These are phyloP conservation scores for Ceyx cyanopectus DNA, from an alignment of 2,113 vertebrate species.

Conservation along the genomic window DNA sequence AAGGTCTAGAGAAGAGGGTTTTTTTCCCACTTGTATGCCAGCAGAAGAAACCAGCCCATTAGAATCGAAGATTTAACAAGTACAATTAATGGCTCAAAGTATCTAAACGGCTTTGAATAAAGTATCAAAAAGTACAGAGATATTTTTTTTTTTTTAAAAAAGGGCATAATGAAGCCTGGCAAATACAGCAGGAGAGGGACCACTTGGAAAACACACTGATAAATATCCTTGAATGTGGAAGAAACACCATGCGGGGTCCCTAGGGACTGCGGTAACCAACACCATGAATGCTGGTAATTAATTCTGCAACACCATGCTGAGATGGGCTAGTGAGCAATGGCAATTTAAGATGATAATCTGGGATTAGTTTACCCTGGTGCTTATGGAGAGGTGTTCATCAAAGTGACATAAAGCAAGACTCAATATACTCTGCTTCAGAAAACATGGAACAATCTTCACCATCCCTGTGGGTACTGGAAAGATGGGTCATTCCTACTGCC, in stretches of 20 bases:
- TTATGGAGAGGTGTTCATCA: constrained; percentile 31
- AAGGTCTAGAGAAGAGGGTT: not conserved
- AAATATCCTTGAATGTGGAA: not conserved
- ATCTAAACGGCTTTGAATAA: constrained; percentile 15
- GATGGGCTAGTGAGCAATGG: not conserved
- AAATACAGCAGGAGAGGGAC: constrained; percentile 39
- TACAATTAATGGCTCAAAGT: constrained; percentile 12
- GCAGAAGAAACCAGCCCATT: not conserved
- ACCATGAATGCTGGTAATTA: constrained; percentile 29
- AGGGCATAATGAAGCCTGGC: not conserved
- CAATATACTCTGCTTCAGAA: not conserved
- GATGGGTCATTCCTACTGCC: not conserved
- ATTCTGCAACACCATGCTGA: not conserved
- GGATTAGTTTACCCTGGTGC: not conserved
- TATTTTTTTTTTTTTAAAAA: not conserved
- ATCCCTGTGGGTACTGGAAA: not conserved
- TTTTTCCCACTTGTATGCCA: not conserved
- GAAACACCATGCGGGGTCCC: not conserved
- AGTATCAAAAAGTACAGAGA: constrained; percentile 1
- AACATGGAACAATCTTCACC: not conserved
- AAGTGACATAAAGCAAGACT: constrained; percentile 13
- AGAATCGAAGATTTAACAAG: not conserved
- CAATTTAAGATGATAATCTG: constrained; percentile 12
- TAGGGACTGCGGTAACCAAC: not conserved
- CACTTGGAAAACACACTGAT: constrained; percentile 7